Conservation (phyloP, 2,797 vertebrate species). For the Hozukius guyotensis region DNA sequence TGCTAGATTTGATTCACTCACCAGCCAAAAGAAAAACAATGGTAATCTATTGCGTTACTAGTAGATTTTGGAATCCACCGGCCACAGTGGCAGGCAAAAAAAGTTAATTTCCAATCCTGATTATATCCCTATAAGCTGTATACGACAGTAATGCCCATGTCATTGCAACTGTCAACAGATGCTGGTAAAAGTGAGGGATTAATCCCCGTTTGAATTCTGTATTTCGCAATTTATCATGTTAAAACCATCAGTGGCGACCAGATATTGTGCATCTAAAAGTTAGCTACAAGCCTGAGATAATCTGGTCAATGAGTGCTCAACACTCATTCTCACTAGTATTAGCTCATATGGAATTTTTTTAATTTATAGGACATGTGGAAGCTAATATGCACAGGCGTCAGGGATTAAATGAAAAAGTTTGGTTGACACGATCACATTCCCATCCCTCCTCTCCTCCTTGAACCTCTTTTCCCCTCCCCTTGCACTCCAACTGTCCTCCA, state of each 20-base stretch:
- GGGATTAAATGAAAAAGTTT: slow-evolving; percentile 54
- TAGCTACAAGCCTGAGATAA: neutral
- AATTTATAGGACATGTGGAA: slow-evolving; percentile 25
- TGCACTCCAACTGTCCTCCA: slow-evolving; percentile 39
- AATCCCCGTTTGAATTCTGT: neutral
- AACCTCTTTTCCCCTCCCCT: slow-evolving; percentile 55
- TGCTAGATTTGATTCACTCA: too few species aligned
- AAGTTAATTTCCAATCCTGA: too few species aligned
- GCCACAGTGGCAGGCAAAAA: too few species aligned
- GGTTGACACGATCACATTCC: slow-evolving; percentile 45
- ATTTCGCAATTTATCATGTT: neutral
- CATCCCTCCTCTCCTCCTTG: slow-evolving; percentile 52
- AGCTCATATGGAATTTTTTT: slow-evolving; percentile 9
- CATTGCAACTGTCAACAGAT: neutral
- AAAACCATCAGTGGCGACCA: neutral
- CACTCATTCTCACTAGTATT: neutral
- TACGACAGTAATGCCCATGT: neutral
- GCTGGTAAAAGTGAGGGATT: neutral
- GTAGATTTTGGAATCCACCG: accelerated
- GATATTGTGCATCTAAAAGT: neutral
- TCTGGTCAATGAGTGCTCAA: neutral
- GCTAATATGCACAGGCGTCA: slow-evolving; percentile 20
- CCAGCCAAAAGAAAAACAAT: too few species aligned
- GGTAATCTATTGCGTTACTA: too few species aligned
- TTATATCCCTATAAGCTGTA: neutral